These are phyloP conservation scores for Bradypodion pumilum DNA, from an alignment of 2,797 vertebrate genomes.

Conservation along the genomic window DNA sequence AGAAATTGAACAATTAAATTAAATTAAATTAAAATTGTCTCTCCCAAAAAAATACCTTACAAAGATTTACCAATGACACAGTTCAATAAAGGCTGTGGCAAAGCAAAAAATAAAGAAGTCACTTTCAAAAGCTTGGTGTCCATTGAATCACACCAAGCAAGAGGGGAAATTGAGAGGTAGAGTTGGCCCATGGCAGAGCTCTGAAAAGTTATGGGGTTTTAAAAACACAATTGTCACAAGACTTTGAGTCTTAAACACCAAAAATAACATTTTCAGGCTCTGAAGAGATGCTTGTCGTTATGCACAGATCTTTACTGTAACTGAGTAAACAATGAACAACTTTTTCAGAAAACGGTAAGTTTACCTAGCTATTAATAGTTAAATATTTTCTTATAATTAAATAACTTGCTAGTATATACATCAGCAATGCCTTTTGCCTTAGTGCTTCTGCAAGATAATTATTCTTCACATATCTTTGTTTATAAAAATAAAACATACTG, in stretches of 20 bases:
- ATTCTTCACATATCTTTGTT: constrained; percentile 11
- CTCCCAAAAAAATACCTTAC: neutral
- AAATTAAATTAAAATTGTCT: too few species aligned
- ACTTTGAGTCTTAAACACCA: too few species aligned
- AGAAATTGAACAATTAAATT: too few species aligned
- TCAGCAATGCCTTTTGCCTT: constrained; percentile 32
- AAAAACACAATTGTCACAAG: too few species aligned
- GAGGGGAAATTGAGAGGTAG: neutral
- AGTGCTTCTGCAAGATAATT: constrained; percentile 18
- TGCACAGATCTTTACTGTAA: neutral
- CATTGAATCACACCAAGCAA: neutral
- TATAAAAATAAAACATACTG: neutral
- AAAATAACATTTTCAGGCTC: too few species aligned
- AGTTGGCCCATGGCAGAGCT: neutral
- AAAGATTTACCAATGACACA: neutral
- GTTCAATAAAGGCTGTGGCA: neutral
- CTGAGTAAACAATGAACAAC: neutral
- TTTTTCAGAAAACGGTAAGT: neutral
- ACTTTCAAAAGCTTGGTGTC: neutral
- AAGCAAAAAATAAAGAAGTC: neutral
- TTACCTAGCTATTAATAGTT: neutral
- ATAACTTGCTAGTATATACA: constrained; percentile 24
- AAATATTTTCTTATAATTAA: constrained; percentile 28
- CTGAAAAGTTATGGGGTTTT: too few species aligned
- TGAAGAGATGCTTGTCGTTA: neutral